Conservation (phyloP, 2,888 invertebrate species). For the Epinotia nisella region DNA sequence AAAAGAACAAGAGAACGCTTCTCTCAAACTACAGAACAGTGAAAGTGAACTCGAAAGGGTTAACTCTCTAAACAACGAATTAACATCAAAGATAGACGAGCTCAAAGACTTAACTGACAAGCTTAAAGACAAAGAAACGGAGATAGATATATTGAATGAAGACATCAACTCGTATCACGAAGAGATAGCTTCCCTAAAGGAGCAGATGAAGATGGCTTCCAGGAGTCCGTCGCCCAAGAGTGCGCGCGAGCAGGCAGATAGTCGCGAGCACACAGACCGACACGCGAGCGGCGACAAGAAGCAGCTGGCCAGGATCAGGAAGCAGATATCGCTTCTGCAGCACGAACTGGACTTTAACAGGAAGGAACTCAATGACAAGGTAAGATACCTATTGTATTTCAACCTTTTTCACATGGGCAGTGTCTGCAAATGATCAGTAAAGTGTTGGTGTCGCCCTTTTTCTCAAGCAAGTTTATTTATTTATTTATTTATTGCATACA, state of each 20-base stretch:
- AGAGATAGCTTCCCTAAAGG: conserved; percentile 77
- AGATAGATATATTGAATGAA: conserved; percentile 82
- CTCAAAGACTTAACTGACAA: conserved; percentile 73
- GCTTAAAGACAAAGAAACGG: conserved; percentile 81
- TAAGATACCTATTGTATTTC: conserved; percentile 47
- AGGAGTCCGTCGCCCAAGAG: conserved; percentile 85
- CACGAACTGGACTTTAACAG: conserved; percentile 78
- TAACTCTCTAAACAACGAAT: conserved; percentile 70
- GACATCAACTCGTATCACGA: conserved; percentile 80
- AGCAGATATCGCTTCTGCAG: conserved; percentile 74
- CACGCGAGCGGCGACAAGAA: conserved; percentile 85
- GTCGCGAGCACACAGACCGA: conserved; percentile 70
- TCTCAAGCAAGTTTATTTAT: too few species aligned
- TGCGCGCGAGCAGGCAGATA: conserved; percentile 78
- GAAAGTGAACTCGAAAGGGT: conserved; percentile 72
- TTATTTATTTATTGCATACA: too few species aligned
- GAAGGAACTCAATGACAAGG: conserved; percentile 81
- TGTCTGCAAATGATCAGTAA: too few species aligned
- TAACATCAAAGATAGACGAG: conserved; percentile 74
- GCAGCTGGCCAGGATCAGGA: conserved; percentile 83
- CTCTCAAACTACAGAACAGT: conserved; percentile 71
- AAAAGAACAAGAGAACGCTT: conserved; percentile 77
- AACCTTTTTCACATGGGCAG: too few species aligned
- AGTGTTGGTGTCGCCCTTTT: too few species aligned
- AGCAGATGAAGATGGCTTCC: conserved; percentile 77